These are phyloP conservation scores for Polypedilum vanderplanki DNA, from an alignment of 1,140 invertebrate genomes.

Conservation along the genomic window DNA sequence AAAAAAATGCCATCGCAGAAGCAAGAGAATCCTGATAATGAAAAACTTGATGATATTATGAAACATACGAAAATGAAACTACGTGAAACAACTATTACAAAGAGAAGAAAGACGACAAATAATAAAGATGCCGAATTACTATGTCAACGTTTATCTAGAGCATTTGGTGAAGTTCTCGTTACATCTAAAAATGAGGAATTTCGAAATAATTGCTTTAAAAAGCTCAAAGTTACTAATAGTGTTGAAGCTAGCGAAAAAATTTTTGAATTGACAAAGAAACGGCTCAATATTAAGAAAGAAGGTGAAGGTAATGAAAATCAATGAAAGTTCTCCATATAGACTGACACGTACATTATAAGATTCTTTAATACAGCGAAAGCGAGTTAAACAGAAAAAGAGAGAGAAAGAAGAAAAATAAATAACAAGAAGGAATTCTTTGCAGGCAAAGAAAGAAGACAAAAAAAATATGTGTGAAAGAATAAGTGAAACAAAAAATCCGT, in stretches of 20 bases:
- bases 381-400: neutral
- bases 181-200: neutral
- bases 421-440: conserved; percentile 9
- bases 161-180: neutral
- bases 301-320: neutral
- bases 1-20: neutral
- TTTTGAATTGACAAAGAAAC: neutral
- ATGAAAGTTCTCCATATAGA: neutral
- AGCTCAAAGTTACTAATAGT: neutral
- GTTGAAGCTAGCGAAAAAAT: neutral
- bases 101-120: neutral
- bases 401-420: neutral
- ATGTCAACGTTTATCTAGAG: neutral
- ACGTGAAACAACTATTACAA: neutral
- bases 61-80: neutral
- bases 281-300: neutral
- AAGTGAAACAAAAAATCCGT: conserved; percentile 13
- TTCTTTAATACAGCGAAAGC: neutral
- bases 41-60: neutral
- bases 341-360: neutral
- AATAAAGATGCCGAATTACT: neutral
- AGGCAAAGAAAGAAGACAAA: neutral
- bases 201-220: neutral
- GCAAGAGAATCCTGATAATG: neutral
- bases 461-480: neutral